These are phyloP conservation scores for Jaculus jaculus DNA, from an alignment of 2,113 vertebrate species.

Conservation along the genomic window DNA sequence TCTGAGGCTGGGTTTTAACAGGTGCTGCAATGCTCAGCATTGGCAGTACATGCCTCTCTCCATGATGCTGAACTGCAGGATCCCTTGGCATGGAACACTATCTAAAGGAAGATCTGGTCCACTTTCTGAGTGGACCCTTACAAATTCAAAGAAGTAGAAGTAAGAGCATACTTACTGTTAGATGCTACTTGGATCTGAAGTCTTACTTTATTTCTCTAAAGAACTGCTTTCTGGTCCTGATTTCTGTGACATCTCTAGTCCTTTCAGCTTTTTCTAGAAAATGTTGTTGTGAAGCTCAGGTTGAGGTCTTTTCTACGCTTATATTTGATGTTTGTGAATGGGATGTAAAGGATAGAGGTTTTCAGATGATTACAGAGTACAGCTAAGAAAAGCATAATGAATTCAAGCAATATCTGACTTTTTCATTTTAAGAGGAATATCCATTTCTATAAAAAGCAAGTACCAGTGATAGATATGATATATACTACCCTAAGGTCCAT, in stretches of 20 bases:
- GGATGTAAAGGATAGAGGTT: background rate
- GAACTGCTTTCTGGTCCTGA: background rate
- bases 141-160: background rate
- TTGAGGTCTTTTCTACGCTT: background rate
- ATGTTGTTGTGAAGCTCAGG: background rate
- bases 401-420: background rate
- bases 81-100: background rate
- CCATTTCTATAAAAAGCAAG: too few relatives aligned
- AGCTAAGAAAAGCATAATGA: background rate
- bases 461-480: background rate
- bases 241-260: background rate
- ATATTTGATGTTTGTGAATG: background rate
- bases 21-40: background rate
- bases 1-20: background rate
- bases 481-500: background rate
- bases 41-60: background rate
- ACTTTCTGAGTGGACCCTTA: background rate
- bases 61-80: rapidly evolving
- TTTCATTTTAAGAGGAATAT: background rate
- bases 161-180: background rate
- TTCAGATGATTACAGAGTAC: background rate
- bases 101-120: background rate
- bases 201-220: background rate
- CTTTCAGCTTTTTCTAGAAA: background rate
- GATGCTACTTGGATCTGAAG: background rate